Evolutionary conservation across 1,140 invertebrate genomes (phyloP).

Genomic region (Penaeus indicus): DNA sequence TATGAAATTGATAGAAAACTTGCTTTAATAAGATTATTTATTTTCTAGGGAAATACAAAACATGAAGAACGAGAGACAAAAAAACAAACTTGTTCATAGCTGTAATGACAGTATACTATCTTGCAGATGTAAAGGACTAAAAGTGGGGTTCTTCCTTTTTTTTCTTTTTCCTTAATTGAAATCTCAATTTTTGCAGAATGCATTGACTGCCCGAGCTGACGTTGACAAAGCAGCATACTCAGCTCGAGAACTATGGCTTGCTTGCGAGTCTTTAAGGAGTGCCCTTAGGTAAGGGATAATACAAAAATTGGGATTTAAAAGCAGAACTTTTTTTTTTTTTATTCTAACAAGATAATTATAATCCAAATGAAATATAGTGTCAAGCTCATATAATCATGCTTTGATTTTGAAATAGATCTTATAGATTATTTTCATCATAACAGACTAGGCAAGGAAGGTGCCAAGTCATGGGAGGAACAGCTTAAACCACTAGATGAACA

Average conservation of each 20-base stretch:
- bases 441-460: conserved; percentile 67
- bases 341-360: background rate
- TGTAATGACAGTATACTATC: no score
- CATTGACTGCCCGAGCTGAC: conserved; percentile 80
- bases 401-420: background rate
- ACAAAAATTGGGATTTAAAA: background rate
- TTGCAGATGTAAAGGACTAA: no score
- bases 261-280: conserved; percentile 86
- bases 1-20: no score
- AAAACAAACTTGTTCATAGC: no score
- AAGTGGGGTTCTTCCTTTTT: background rate
- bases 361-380: background rate
- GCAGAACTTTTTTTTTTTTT: background rate
- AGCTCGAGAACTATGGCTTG: conserved; percentile 91
- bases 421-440: background rate
- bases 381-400: background rate
- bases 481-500: conserved; percentile 83
- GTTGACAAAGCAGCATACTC: conserved; percentile 84
- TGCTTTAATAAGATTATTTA: background rate
- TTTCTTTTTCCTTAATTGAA: background rate
- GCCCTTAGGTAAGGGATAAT: conserved; percentile 77
- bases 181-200: conserved; percentile 34
- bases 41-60: no score
- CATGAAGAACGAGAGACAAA: no score
- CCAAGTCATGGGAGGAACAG: conserved; percentile 72